Conservation (phyloP, 2,113 vertebrate species). For the Puntigrus tetrazona region DNA sequence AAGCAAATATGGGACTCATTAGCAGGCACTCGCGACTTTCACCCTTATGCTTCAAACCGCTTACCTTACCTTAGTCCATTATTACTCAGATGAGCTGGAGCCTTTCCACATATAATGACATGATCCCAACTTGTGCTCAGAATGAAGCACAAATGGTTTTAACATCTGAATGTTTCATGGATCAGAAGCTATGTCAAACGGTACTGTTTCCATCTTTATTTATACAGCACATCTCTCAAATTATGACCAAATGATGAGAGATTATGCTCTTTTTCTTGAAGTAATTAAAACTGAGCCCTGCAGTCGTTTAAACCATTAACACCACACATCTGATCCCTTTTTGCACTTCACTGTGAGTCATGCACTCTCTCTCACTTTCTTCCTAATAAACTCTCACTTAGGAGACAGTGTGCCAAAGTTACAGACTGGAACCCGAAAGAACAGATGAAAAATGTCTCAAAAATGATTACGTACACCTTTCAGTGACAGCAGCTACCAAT, state of each 20-base stretch:
- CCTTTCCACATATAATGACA: background rate
- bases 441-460: conserved; percentile 51
- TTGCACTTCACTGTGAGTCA: conserved; percentile 60
- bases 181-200: background rate
- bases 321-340: conserved; percentile 32
- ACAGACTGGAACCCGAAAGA: conserved; percentile 45
- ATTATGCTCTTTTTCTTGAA: background rate
- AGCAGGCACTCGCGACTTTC: conserved; percentile 40
- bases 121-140: too few relatives aligned
- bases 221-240: background rate
- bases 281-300: conserved; percentile 30
- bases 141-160: background rate
- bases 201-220: background rate
- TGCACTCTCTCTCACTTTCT: conserved; percentile 21
- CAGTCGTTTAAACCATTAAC: background rate
- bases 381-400: conserved; percentile 61
- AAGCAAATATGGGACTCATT: conserved; percentile 51
- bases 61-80: background rate
- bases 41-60: conserved; percentile 36
- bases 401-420: conserved; percentile 43
- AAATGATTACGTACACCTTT: conserved; percentile 49
- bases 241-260: background rate
- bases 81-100: conserved; percentile 8
- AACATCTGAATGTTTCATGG: background rate
- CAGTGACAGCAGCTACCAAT: conserved; percentile 25